Evolutionary conservation across 2,888 invertebrate genomes (phyloP), one percentile per base, ranked within the genome.

Genomic region (Polydrusus cervinus): DNA sequence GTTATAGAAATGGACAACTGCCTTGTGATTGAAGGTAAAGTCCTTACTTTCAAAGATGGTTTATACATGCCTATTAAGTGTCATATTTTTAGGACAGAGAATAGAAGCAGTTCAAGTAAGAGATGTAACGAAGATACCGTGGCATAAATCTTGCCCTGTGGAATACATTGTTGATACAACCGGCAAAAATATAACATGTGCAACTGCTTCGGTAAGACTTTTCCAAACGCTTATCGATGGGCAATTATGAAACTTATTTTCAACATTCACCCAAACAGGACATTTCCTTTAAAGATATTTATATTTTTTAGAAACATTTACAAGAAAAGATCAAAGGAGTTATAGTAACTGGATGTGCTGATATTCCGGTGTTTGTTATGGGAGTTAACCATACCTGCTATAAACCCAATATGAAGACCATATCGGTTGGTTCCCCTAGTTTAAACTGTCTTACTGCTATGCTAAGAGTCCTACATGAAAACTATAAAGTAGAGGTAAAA

Each of bases 341-440:
- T 10, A 74, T 80, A 67, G 78, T 78, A 43, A 75, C 79, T 9
- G 80, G 80, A 14, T 77, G 75, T 62, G 68, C 78, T 10, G 78
- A 79, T 49, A 71, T 79, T 34, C 79, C 80, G 0, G 76, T 80
- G 38, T 80, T 79, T 47, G 67, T 76, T 40, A 62, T 80, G 55
- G 80, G 80, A 11, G 79, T 80, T 0, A 80, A 80, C 45, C 80
- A 80, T 55, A 74, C 77, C n/a, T 79, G 79, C 55, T 78, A 77
- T 55, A 78, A 79, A 16, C 55, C 76, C 7, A 61, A 73, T 6
- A 80, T 80, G 79, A 80, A 79, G 60, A 57, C 71, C 6, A 43
- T 78, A 53, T 80, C 80, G 7, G 76, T 78, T 5, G 71, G 74
- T 20, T 74, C 77, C 0, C 78, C 80, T 1, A 76, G 75, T 34